Conservation (phyloP, 2,888 invertebrate genomes). For the Silvanus unidentatus region DNA sequence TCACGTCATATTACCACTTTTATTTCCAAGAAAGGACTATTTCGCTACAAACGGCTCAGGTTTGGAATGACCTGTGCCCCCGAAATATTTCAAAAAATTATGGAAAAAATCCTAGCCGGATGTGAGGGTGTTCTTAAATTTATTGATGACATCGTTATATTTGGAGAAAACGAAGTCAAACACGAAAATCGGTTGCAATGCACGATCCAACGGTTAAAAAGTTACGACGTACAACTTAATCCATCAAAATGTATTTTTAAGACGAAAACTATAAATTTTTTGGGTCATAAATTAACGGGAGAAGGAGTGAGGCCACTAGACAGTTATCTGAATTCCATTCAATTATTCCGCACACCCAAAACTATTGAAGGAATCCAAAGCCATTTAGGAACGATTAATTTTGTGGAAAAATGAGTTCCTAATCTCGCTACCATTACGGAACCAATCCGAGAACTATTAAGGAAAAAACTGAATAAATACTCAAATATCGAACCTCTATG, state of each 20-base stretch:
- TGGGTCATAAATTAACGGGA: constrained; percentile 35
- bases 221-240: constrained; percentile 16
- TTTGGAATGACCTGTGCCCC: neutral
- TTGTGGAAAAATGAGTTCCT: neutral
- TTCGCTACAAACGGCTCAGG: neutral
- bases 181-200: constrained; percentile 14
- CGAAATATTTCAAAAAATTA: too few species aligned
- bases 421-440: neutral
- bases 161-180: neutral
- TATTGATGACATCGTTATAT: constrained; percentile 2
- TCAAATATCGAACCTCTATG: neutral
- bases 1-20: neutral
- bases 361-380: neutral
- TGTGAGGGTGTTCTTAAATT: neutral
- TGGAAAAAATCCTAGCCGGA: constrained; percentile 19
- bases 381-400: neutral
- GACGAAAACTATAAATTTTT: constrained; percentile 11
- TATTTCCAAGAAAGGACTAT: neutral
- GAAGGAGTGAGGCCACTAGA: neutral
- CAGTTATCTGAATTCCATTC: neutral
- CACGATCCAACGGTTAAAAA: constrained; percentile 11
- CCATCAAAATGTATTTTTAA: constrained; percentile 15
- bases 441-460: neutral
- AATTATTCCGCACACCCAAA: constrained; percentile 28
- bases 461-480: neutral